Base-by-base conservation (phyloP, 2,113 vertebrate genomes). In the Hyla sarda region DNA sequence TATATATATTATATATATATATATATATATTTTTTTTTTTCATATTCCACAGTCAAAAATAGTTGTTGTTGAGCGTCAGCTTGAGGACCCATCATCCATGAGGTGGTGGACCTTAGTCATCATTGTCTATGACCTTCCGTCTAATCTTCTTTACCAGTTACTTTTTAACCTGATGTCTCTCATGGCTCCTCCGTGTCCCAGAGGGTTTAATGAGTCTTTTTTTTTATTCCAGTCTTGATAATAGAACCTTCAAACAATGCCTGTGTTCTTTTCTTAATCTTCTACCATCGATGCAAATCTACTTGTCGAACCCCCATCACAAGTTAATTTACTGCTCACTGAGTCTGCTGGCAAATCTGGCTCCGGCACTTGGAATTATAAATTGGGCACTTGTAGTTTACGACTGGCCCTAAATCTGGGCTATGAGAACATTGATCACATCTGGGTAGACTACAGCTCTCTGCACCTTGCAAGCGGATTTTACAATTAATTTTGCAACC, bases 341-440 rank as follows among this genome's bases (percentile, higher is more conserved):
- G 32, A 62, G 32, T 21, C 37, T 60, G 77, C 77, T 62, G 77
- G 34, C 77, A 62, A 80, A 62, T 62, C 32, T 17, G 32, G 77
- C 52, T 79, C 9, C 54, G 1, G 77, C 50, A 25, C 54, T 80
- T 60, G 56, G 56, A 60, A 41, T 80, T 80, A 80, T 41, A 80
- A 80, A 80, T 80, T 62, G 77, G 77, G 77, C 77, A 80, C 54
- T 41, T 80, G 52, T 37, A 62, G 77, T 80, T 80, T 80, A 80
- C 34, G 30, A 80, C 77, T 60, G 19, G 54, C 77, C 77, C 54
- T 80, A 80, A 80, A 80, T 80, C 77, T 60, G 37, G 77, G 32
- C 54, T 80, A 58, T 25, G 77, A 60, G 54, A 60, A 60, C 77
- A 80, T 60, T 41, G 77, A 80, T 80, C 77, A 80, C 77, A 41